Conservation (phyloP, 2,888 invertebrate genomes). For the Monopis laevigella region DNA sequence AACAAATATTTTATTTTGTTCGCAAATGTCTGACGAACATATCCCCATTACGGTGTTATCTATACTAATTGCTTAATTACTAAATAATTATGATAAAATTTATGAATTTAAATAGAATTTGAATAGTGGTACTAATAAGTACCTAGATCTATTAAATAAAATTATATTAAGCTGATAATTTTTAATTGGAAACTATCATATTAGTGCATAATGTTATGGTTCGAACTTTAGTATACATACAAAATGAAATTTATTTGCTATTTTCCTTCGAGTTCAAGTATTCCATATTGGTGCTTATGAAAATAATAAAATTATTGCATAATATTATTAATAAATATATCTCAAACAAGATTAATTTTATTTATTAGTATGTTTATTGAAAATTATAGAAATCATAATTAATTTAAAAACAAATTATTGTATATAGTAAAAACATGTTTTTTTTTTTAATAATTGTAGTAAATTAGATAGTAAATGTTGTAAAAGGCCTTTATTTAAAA, state of each 20-base stretch:
- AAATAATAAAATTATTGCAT: constrained; percentile 25
- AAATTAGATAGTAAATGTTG: constrained; percentile 9
- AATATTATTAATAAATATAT: not conserved
- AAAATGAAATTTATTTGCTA: too few species aligned
- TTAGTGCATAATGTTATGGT: too few species aligned
- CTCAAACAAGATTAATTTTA: not conserved
- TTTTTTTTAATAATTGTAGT: not conserved
- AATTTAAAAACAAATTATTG: not conserved
- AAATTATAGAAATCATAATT: not conserved
- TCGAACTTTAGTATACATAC: too few species aligned
- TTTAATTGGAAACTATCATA: too few species aligned
- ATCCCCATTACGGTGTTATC: too few species aligned
- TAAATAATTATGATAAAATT: too few species aligned
- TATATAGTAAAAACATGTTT: not conserved
- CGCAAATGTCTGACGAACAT: too few species aligned
- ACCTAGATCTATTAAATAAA: not conserved
- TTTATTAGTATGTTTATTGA: not conserved
- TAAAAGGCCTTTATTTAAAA: not conserved
- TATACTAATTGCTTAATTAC: too few species aligned
- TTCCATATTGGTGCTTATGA: constrained; percentile 51
- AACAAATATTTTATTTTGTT: too few species aligned
- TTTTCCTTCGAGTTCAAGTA: too few species aligned
- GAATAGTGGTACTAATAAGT: not conserved
- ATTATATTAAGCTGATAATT: too few species aligned
- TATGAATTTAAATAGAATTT: too few species aligned